phyloP scores from a whole-genome alignment of 2,888 invertebrate species.

The Stenodema calcarata region DNA sequence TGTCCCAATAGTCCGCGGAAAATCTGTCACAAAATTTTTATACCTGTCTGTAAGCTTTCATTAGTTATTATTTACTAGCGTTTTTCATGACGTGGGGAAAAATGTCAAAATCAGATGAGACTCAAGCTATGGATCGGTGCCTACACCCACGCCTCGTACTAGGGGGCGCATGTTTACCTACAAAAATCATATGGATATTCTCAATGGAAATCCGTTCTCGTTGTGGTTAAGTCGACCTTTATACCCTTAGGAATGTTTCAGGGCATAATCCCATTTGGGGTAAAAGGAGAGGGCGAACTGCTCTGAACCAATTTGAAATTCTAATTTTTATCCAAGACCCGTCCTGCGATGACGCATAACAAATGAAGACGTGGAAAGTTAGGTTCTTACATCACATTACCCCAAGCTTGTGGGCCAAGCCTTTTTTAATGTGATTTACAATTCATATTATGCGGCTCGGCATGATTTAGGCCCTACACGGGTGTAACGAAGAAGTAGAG shows the following conservation, averaged over 20 bases:
- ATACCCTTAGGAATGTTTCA: constrained; percentile 19
- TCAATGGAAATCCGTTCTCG: not conserved
- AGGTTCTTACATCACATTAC: constrained; percentile 38
- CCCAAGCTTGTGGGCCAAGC: constrained; percentile 28
- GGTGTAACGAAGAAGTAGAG: constrained; percentile 17
- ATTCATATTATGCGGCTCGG: constrained; percentile 35
- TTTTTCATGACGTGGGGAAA: too few species aligned
- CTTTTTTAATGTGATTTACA: constrained; percentile 43
- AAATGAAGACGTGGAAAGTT: constrained; percentile 40
- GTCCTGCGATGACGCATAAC: constrained; percentile 31
- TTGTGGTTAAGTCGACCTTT: not conserved
- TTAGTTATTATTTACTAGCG: too few species aligned
- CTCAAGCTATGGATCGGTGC: too few species aligned
- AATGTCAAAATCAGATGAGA: too few species aligned
- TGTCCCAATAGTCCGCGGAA: too few species aligned
- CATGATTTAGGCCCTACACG: constrained; percentile 35
- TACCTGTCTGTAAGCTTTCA: too few species aligned
- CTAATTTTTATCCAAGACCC: constrained; percentile 9
- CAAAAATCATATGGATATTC: not conserved
- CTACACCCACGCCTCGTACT: too few species aligned
- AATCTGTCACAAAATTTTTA: too few species aligned
- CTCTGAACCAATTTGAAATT: constrained; percentile 23
- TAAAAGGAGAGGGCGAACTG: not conserved
- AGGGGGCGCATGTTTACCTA: not conserved
- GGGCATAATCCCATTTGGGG: constrained; percentile 23